Percentiles rank a stretch among this genome's conserved stretches.
Conservation (phyloP, 2,888 invertebrate species). For the Agrochola macilenta region DNA sequence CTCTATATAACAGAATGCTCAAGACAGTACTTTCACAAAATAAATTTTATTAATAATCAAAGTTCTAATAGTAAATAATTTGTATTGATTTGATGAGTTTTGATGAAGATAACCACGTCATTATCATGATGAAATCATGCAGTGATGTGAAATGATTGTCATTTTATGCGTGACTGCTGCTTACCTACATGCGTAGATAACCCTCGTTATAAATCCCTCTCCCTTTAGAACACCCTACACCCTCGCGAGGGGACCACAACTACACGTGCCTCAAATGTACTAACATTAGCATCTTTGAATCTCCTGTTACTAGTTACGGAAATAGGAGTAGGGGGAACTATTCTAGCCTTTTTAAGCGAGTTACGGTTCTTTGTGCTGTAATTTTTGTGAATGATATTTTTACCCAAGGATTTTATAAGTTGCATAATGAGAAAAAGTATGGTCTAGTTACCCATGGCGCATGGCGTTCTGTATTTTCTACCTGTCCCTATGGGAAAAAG, state of each 20-base stretch:
- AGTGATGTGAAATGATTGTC: slow-evolving; percentile 38
- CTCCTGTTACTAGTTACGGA: slow-evolving; percentile 35
- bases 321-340: neutral
- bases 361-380: neutral
- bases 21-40: neutral
- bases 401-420: neutral
- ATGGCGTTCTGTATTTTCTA: too few relatives aligned
- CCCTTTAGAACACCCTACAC: slow-evolving; percentile 35
- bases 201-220: slow-evolving; percentile 46
- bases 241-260: slow-evolving; percentile 41
- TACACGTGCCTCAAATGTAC: slow-evolving; percentile 14
- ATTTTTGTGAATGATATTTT: neutral
- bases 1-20: neutral
- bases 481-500: too few relatives aligned
- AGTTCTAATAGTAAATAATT: neutral
- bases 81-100: neutral
- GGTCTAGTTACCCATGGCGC: too few relatives aligned
- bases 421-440: too few relatives aligned
- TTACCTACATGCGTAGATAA: slow-evolving; percentile 23
- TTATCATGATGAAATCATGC: slow-evolving; percentile 11
- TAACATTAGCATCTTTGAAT: slow-evolving; percentile 30
- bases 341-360: slow-evolving; percentile 1
- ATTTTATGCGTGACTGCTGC: slow-evolving; percentile 39
- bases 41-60: neutral
- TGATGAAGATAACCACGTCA: neutral